phyloP scores from a whole-genome alignment of 2,113 vertebrate genomes.

The Tympanuchus pallidicinctus region DNA sequence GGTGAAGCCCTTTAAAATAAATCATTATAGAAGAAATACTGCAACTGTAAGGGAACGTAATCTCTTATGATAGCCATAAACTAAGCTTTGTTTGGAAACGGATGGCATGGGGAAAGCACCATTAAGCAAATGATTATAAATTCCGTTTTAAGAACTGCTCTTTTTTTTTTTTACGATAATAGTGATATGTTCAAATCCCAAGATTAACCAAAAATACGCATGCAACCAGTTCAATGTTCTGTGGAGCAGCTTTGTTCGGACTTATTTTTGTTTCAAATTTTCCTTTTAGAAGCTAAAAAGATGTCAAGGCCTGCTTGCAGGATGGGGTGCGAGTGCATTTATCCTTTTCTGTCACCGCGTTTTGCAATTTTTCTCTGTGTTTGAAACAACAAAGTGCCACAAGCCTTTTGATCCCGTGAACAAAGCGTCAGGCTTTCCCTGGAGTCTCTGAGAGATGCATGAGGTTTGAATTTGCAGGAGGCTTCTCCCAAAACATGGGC shows the following conservation, averaged over 20 bases:
- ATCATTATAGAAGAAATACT: slow-evolving; percentile 87
- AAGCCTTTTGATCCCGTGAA: slow-evolving; percentile 51
- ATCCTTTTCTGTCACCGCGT: neutral
- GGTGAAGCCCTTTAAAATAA: slow-evolving; percentile 88
- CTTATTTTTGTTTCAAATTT: slow-evolving; percentile 60
- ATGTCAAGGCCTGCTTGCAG: slow-evolving; percentile 27
- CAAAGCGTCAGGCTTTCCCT: neutral
- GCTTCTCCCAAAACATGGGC: neutral
- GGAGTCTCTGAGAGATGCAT: neutral
- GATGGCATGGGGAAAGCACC: slow-evolving; percentile 80
- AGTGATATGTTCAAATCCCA: slow-evolving; percentile 46
- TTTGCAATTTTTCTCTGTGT: neutral
- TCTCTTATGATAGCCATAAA: slow-evolving; percentile 83
- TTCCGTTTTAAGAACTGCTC: slow-evolving; percentile 75
- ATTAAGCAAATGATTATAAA: slow-evolving; percentile 86
- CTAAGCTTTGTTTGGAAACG: slow-evolving; percentile 82
- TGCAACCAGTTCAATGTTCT: slow-evolving; percentile 56
- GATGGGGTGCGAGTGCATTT: neutral
- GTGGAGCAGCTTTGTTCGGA: neutral
- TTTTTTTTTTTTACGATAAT: slow-evolving; percentile 30
- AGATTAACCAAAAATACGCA: slow-evolving; percentile 34
- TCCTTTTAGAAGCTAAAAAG: slow-evolving; percentile 62
- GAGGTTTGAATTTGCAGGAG: neutral
- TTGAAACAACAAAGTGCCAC: slow-evolving; percentile 2
- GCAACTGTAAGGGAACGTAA: slow-evolving; percentile 82